Base-by-base conservation (phyloP, 1,140 invertebrate species). In the Myzus persicae region DNA sequence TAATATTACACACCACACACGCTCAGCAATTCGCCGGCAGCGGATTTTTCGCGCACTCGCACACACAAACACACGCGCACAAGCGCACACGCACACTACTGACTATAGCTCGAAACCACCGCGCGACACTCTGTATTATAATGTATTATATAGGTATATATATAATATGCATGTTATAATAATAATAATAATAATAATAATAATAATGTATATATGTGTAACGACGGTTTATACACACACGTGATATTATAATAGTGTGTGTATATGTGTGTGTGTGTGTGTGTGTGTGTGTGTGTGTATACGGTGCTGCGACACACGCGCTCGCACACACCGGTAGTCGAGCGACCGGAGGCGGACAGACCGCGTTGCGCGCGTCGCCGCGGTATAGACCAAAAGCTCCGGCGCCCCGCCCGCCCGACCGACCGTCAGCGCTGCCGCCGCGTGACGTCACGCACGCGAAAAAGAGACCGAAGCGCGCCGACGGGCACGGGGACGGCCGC, bases 311-410 rank as follows among this genome's bases (percentile, higher is more conserved):
- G 82, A 84, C 82, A 84, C 82, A 84, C 82, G 38, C 82, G 36
- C 36, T 20, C 81, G 38, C 38, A n/a, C 59, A 76, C 38, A 82
- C 36, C 81, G 81, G 46, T n/a, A 76, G 36, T 82, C 82, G 59
- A 18, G 44, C 42, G 42, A 44, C 85, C 42, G 85, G 38, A 42
- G 40, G 84, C 44, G 44, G 42, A 44, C 42, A 46, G 42, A 87
- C 26, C 85, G 85, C 42, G 85, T 48, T 87, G 85, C 85, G 85
- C 85, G 85, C 85, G 85, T 87, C 85, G 85, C 48, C 85, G 85
- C 7, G 44, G 85, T 48, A 48, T 48, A 87, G 85, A 87, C 85
- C 44, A 46, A 87, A 84, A 87, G 85, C 42, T 87, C 42, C 38
- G 82, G 38, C 38, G 38, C 24, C 36, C 82, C 38, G 82, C 82